Evolutionary conservation across 2,113 vertebrate genomes (phyloP), one percentile per base, ranked within the genome.

Genomic region (Prionailurus bengalensis): DNA sequence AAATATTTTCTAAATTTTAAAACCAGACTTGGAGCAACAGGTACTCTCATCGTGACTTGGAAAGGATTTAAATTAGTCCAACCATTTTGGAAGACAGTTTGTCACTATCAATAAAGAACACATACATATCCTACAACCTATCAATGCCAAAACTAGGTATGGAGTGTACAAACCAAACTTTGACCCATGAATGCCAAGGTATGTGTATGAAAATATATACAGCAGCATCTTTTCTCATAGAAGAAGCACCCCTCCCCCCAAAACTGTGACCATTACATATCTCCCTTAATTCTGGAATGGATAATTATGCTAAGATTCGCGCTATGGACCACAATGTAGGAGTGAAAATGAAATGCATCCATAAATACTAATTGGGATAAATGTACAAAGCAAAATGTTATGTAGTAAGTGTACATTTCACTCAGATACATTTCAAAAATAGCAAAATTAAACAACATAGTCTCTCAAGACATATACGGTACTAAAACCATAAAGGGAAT

Each of bases 311-410:
- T 51, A 23, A 74, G 13, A 83, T 15, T 76, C 80, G 51, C 4
- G 55, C 36, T 42, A 79, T 25, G 39, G 33, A 73, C 70, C 55
- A 19, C 3, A 25, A 79, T 2, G 10, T 23, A 36, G 39, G 29
- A 84, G 65, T 39, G 23, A 84, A 95, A 89, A 79, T 82, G 58
- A 95, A 82, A 81, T 25, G 90, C 13, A 87, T 58, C 13, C n/a
- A 21, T 36, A 33, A n/a, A 68, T 36, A 87, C 31, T 76, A 90
- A 82, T 45, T 39, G 81, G 55, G 36, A 71, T 68, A 8, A 94
- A 68, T 58, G 29, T 82, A 87, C 70, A 82, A 63, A 87, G 78
- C 33, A 48, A 89, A 68, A 39, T 19, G 9, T n/a, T 86, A 13
- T 36, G 14, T 39, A 81, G 70, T 21, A 61, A 42, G 9, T n/a